A percentile compares a stretch with the other conserved stretches of the same genome.
Evolutionary conservation across 1,140 invertebrate genomes (phyloP).

Genomic region (Scaptodrosophila lebanonensis): DNA sequence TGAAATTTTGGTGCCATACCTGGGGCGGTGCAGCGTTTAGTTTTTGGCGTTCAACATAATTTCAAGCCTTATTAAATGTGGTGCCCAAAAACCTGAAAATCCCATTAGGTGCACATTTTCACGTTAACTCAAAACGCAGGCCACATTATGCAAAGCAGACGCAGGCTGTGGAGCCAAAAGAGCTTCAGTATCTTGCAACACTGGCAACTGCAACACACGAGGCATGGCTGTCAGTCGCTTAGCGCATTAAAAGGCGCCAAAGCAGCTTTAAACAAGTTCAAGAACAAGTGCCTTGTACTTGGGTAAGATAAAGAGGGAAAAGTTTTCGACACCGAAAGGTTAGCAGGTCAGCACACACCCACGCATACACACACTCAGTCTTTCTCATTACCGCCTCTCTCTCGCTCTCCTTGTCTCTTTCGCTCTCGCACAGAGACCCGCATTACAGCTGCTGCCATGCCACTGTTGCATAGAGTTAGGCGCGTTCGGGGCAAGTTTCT

Average conservation of each 20-base stretch:
- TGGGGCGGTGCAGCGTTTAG: no score
- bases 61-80: constrained; percentile 63
- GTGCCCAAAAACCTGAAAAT: constrained; percentile 46
- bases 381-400: no score
- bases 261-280: constrained; percentile 11
- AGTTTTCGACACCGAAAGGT: no score
- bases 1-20: neutral
- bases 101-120: constrained; percentile 56
- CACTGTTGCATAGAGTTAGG: constrained; percentile 43
- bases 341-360: no score
- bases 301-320: neutral
- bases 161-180: constrained; percentile 6
- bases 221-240: no score
- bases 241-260: no score
- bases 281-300: constrained; percentile 1
- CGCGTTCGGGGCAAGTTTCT: constrained; percentile 44
- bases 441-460: constrained; percentile 51
- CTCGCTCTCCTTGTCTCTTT: no score
- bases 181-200: constrained; percentile 29
- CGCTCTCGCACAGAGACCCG: constrained; percentile 23
- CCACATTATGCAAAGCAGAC: constrained; percentile 52
- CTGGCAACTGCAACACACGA: no score
- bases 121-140: constrained; percentile 47
- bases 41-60: no score
- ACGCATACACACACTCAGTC: no score